Percentiles rank a stretch among this genome's conserved stretches.
Evolutionary conservation across 2,113 vertebrate genomes (phyloP).

Genomic region (Melospiza georgiana): DNA sequence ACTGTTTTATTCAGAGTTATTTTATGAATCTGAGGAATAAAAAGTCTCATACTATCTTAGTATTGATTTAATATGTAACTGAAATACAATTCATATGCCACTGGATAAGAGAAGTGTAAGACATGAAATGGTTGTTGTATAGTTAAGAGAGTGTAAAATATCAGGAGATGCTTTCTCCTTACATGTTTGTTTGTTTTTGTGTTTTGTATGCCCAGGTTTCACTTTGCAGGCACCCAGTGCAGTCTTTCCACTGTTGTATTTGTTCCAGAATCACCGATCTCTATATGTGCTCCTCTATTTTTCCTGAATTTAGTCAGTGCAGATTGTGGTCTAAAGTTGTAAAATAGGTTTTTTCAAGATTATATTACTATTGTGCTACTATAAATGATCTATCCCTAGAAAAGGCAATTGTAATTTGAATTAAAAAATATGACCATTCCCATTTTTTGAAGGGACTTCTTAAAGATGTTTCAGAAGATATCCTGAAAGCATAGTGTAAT

Average conservation of each 20-base stretch:
- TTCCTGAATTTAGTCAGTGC: not conserved
- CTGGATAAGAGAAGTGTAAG: not conserved
- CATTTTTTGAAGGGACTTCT: not conserved
- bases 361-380: not conserved
- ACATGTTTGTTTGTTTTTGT: not conserved
- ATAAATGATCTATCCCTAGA: not conserved
- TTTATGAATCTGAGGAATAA: not conserved
- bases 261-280: not conserved
- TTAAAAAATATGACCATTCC: not conserved
- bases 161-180: not conserved
- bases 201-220: not conserved
- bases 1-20: not conserved
- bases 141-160: not conserved
- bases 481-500: not conserved
- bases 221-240: rapidly evolving
- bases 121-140: not conserved
- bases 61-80: not conserved
- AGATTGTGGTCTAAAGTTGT: not conserved
- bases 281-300: not conserved
- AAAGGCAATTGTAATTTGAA: not conserved
- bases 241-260: not conserved
- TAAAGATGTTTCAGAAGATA: not conserved
- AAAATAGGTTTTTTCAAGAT: not conserved
- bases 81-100: not conserved
- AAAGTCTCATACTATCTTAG: not conserved